Base-by-base conservation (phyloP, 2,888 invertebrate genomes). In the Drosophila paucipuncta region DNA sequence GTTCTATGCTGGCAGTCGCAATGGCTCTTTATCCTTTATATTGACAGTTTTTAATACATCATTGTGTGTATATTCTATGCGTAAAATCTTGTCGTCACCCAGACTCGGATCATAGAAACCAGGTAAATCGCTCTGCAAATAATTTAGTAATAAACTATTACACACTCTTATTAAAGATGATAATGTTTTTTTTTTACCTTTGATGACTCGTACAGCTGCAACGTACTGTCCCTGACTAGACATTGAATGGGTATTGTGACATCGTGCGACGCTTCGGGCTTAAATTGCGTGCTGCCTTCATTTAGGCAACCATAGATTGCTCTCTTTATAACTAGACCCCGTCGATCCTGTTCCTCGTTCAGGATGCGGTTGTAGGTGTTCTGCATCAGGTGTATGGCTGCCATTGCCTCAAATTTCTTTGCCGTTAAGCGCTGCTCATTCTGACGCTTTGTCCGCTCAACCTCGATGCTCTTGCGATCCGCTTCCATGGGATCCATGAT, bases 91-190 rank as follows among this genome's bases (percentile, higher is more conserved):
- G 37, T 97, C 96, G 86, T 99, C 98, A 0, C 98, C 98, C 62
- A 97, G 95, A 81, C 98, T 98, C 0, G 99, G 98, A 94, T 99
- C 99, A 94, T 97, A 99, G 94, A 99, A 99, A 37, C 99, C 99
- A 16, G 99, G 98, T 76, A 99, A 94, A 92, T 98, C 98, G 92
- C 97, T 96, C 99, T 99, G 94, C 72, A 41, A 84, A 74, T 71
- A 78, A 57, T 80, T 75, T 64, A 72, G 30, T 47, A 1, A 18
- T 7, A 2, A n/a, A 43, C 25, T 13, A n/a, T 13, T 10, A 37
- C 6, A n/a, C 18, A 18, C 4, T 11, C 1, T 6, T 1, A 13
- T 9, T 4, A 16, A 50, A 31, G 53, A 50, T 9, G 16, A 7
- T n/a, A 9, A 6, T 16, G 0, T 7, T 52, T 11, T 11, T 30